Evolutionary conservation across 1,140 invertebrate genomes (phyloP).

Genomic region (Zaprionus vittiger): DNA sequence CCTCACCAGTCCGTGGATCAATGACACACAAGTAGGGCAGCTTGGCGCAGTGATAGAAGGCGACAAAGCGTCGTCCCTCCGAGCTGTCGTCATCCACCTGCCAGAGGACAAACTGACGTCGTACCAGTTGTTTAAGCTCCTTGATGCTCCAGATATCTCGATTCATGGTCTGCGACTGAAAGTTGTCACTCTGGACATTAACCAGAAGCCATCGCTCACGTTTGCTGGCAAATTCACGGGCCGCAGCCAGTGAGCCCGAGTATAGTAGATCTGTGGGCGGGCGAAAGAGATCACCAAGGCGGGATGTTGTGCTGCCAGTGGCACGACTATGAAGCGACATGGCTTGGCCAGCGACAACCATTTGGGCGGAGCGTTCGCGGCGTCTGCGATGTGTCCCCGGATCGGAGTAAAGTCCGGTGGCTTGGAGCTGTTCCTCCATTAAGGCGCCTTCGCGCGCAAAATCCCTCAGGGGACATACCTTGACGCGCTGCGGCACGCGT

Average conservation of each 20-base stretch:
- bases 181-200: slow-evolving; percentile 92
- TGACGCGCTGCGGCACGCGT: slow-evolving; percentile 63
- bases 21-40: slow-evolving; percentile 91
- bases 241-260: slow-evolving; percentile 88
- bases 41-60: slow-evolving; percentile 89
- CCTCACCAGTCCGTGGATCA: slow-evolving; percentile 91
- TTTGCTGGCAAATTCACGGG: slow-evolving; percentile 87
- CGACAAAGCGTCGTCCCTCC: slow-evolving; percentile 89
- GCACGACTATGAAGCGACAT: slow-evolving; percentile 48
- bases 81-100: slow-evolving; percentile 90
- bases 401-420: slow-evolving; percentile 65
- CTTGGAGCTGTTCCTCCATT: slow-evolving; percentile 79
- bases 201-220: slow-evolving; percentile 91
- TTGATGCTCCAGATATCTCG: slow-evolving; percentile 91
- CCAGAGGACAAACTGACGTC: slow-evolving; percentile 92
- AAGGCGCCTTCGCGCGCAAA: slow-evolving; percentile 77
- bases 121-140: slow-evolving; percentile 88
- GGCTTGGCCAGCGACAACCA: slow-evolving; percentile 63
- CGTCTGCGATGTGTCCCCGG: slow-evolving; percentile 56
- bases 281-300: slow-evolving; percentile 90
- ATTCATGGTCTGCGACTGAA: slow-evolving; percentile 90
- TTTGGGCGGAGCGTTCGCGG: slow-evolving; percentile 67
- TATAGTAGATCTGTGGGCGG: slow-evolving; percentile 90
- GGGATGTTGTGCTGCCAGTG: slow-evolving; percentile 67
- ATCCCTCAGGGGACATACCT: slow-evolving; percentile 78